Evolutionary conservation across 2,797 vertebrate species (phyloP).

Genomic region (Danionella dracula): DNA sequence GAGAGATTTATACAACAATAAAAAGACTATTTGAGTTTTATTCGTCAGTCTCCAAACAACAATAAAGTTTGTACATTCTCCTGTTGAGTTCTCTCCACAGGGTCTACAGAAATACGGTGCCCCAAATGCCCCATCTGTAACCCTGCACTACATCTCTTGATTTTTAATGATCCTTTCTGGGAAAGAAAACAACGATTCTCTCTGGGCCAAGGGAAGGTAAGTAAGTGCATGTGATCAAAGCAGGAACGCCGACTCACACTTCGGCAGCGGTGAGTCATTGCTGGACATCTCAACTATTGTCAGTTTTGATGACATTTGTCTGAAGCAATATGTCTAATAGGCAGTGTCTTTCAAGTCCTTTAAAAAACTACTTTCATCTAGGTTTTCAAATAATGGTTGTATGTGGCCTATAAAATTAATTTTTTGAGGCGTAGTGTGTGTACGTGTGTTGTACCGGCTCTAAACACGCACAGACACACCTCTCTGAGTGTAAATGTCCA

Average conservation of each 20-base stretch:
- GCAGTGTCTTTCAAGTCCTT: not conserved
- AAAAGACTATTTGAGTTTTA: too few species aligned
- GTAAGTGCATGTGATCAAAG: constrained; percentile 33
- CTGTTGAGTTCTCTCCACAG: too few species aligned
- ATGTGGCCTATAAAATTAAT: constrained; percentile 1
- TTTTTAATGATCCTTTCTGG: constrained; percentile 22
- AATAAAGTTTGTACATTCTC: too few species aligned
- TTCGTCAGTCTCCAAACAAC: too few species aligned
- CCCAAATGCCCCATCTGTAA: not conserved
- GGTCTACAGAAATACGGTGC: not conserved
- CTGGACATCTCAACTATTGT: constrained; percentile 39
- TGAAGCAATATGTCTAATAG: constrained; percentile 31
- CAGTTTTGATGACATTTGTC: constrained; percentile 28
- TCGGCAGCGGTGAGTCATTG: constrained; percentile 51
- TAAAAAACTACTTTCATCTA: not conserved
- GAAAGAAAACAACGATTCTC: constrained; percentile 21
- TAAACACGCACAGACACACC: too few species aligned
- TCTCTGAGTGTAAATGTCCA: constrained; percentile 4
- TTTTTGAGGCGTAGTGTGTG: constrained; percentile 11
- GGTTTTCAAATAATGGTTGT: constrained; percentile 16
- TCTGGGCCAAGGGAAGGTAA: not conserved
- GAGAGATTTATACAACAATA: too few species aligned
- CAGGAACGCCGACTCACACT: not conserved
- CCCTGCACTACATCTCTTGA: not conserved
- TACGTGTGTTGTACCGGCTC: not conserved